phyloP scores from a whole-genome alignment of 2,888 invertebrate species.

The Erannis defoliaria region DNA sequence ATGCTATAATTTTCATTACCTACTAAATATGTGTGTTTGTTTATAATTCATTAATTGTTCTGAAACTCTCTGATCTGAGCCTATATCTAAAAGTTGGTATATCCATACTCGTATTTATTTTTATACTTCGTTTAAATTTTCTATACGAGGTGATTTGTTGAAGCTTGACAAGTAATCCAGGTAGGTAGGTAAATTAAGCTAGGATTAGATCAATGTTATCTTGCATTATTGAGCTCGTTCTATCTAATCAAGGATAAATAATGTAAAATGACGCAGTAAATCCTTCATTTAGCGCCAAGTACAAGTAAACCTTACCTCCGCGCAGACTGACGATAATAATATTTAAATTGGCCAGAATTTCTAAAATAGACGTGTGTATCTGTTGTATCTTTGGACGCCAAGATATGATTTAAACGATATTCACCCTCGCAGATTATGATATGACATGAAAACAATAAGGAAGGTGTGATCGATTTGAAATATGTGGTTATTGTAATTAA shows the following conservation, averaged over 20 bases:
- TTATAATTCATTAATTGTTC: background rate
- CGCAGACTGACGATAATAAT: slow-evolving; percentile 8
- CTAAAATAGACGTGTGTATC: slow-evolving; percentile 18
- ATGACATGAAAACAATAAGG: slow-evolving; percentile 29
- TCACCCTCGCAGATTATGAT: slow-evolving; percentile 22
- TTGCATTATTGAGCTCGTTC: slow-evolving; percentile 21
- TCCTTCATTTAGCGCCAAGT: slow-evolving; percentile 19
- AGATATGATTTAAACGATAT: slow-evolving; percentile 22
- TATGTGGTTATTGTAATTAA: slow-evolving; percentile 16
- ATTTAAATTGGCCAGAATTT: slow-evolving; percentile 20
- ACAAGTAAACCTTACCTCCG: slow-evolving; percentile 14
- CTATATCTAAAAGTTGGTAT: no score
- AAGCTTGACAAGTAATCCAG: slow-evolving; percentile 10
- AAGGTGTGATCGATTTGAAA: slow-evolving; percentile 16
- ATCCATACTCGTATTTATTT: background rate
- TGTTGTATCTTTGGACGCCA: slow-evolving; percentile 25
- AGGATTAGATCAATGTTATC: slow-evolving; percentile 23
- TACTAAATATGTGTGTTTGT: background rate
- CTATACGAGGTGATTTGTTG: slow-evolving; percentile 15
- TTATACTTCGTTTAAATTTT: background rate
- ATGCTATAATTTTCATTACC: no score
- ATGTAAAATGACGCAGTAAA: slow-evolving; percentile 31
- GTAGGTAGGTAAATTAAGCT: slow-evolving; percentile 18
- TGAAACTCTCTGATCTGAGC: no score
- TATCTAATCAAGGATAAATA: slow-evolving; percentile 37